These are phyloP conservation scores for Schizopygopsis pylzovi DNA, from an alignment of 2,797 vertebrate species.

Conservation along the genomic window DNA sequence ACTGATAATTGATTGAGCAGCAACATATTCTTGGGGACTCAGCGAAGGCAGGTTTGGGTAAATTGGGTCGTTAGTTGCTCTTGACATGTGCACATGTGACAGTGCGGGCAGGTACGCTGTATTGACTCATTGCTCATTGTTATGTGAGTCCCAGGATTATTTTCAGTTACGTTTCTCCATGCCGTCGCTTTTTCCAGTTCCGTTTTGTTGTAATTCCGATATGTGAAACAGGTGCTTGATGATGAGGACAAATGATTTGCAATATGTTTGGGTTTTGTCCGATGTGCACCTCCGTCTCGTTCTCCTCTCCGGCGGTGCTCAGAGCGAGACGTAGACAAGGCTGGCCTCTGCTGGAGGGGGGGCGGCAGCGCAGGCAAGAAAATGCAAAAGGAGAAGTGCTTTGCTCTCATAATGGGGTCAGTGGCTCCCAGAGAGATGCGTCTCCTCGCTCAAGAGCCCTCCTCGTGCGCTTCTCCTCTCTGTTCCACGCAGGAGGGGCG, in stretches of 20 bases:
- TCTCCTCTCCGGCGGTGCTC: neutral
- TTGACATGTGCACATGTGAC: constrained; percentile 52
- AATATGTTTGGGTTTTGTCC: constrained; percentile 52
- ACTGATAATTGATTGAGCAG: constrained; percentile 55
- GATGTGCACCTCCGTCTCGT: constrained; percentile 41
- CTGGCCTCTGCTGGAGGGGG: constrained; percentile 85
- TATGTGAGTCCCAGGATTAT: constrained; percentile 42
- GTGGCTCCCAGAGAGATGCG: constrained; percentile 66
- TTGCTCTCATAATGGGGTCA: constrained; percentile 78
- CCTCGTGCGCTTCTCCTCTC: constrained; percentile 53
- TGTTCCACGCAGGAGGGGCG: constrained; percentile 55
- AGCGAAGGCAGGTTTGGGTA: constrained; percentile 47
- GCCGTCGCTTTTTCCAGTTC: constrained; percentile 1
- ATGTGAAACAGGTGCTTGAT: constrained; percentile 43
- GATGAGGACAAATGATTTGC: constrained; percentile 47
- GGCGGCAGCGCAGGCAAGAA: constrained; percentile 66
- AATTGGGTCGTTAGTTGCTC: constrained; percentile 54
- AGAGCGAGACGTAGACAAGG: constrained; percentile 66
- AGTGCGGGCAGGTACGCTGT: constrained; percentile 30
- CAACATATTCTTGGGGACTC: constrained; percentile 41
- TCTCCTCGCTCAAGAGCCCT: constrained; percentile 61
- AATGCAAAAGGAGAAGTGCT: constrained; percentile 49
- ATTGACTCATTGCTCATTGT: constrained; percentile 51
- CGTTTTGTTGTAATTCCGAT: constrained; percentile 28
- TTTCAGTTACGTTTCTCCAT: constrained; percentile 5